Percentiles rank a stretch among this genome's conserved stretches.
Evolutionary conservation across 2,888 invertebrate genomes (phyloP).

Genomic region (Steinernema hermaphroditum): DNA sequence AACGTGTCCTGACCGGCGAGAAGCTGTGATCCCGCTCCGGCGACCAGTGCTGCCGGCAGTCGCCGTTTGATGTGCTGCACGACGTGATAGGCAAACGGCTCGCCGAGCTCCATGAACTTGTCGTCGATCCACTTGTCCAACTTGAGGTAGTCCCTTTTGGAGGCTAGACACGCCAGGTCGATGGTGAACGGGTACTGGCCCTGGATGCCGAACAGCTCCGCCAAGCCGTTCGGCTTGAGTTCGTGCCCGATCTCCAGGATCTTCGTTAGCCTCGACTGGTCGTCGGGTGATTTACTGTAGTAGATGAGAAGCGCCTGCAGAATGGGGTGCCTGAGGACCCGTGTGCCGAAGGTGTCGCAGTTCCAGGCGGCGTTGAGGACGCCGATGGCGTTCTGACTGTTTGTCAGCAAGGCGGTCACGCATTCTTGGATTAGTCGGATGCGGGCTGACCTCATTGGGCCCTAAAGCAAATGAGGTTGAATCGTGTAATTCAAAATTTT

Average conservation of each 20-base stretch:
- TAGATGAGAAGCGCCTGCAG: constrained; percentile 38
- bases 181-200: constrained; percentile 87
- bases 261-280: constrained; percentile 87
- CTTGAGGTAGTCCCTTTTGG: constrained; percentile 91
- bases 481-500: background rate
- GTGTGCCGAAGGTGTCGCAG: constrained; percentile 33
- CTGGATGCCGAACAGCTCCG: constrained; percentile 84
- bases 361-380: constrained; percentile 91
- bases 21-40: background rate
- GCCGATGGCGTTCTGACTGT: constrained; percentile 94
- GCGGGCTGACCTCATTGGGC: constrained; percentile 70
- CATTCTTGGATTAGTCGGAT: constrained; percentile 85
- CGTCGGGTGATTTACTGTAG: constrained; percentile 81
- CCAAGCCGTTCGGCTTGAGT: constrained; percentile 74
- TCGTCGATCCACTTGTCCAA: constrained; percentile 97
- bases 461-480: constrained; percentile 54
- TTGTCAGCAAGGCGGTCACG: constrained; percentile 89
- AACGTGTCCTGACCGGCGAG: constrained; percentile 15
- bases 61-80: constrained; percentile 46
- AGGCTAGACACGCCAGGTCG: constrained; percentile 94
- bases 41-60: constrained; percentile 27
- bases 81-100: constrained; percentile 48
- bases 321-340: constrained; percentile 34
- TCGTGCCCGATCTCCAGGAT: constrained; percentile 77
- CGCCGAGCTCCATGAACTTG: constrained; percentile 77